Conservation (phyloP, 2,113 vertebrate species). For the Sylvilagus bachmani region DNA sequence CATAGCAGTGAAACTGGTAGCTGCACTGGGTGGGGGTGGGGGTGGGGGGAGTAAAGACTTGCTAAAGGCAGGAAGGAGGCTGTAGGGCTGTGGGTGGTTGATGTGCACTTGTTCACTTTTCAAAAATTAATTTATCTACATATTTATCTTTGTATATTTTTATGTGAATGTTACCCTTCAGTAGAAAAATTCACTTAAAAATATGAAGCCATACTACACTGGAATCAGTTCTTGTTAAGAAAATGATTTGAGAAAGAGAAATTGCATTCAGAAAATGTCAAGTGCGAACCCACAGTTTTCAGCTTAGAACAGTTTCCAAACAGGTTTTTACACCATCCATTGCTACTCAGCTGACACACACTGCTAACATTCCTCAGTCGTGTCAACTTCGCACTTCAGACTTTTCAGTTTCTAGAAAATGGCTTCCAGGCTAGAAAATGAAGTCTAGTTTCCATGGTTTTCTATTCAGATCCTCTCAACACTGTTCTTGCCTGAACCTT, state of each 20-base stretch:
- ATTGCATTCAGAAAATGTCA: neutral
- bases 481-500: neutral
- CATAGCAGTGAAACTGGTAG: neutral
- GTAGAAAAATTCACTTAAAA: neutral
- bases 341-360: neutral
- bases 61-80: neutral
- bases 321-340: neutral
- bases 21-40: neutral
- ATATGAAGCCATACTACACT: neutral
- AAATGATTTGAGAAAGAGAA: neutral
- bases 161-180: neutral
- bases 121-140: neutral
- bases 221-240: neutral
- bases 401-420: neutral
- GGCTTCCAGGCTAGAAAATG: neutral
- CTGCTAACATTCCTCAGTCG: neutral
- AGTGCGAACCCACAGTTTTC: neutral
- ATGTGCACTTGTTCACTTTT: neutral
- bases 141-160: neutral
- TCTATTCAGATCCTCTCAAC: neutral
- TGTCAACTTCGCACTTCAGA: neutral
- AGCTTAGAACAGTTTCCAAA: neutral
- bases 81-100: neutral
- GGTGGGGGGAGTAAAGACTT: neutral
- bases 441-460: neutral